A percentile compares a stretch with the other conserved stretches of the same genome.
Evolutionary conservation across 2,797 vertebrate species (phyloP).

Genomic region (Geotrypetes seraphini): DNA sequence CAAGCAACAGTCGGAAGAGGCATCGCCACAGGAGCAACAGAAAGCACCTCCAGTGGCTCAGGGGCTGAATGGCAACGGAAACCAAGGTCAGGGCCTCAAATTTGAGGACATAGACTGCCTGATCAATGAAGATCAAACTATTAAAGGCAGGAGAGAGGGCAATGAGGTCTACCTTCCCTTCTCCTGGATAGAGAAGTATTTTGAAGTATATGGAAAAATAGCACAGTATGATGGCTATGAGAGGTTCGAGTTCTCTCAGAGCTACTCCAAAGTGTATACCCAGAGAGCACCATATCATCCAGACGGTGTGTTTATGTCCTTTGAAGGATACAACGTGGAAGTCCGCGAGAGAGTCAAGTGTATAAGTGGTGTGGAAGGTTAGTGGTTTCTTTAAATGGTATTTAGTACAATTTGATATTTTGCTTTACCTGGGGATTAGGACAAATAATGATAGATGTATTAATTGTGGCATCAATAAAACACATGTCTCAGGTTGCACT

Average conservation of each 20-base stretch:
- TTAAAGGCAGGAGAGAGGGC: conserved; percentile 81
- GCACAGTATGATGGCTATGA: conserved; percentile 83
- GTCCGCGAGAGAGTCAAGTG: conserved; percentile 93
- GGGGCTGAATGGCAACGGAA: conserved; percentile 24
- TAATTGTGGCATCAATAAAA: no score
- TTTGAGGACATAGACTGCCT: conserved; percentile 95
- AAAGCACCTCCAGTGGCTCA: conserved; percentile 72
- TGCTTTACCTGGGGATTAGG: no score
- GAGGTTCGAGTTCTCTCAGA: conserved; percentile 94
- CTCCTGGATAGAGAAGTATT: conserved; percentile 91
- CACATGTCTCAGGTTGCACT: no score
- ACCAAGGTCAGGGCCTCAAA: conserved; percentile 52
- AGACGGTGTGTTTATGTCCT: conserved; percentile 95
- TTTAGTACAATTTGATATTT: no score
- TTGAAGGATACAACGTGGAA: conserved; percentile 96
- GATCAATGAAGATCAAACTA: conserved; percentile 84
- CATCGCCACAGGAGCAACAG: conserved; percentile 53
- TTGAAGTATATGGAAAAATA: conserved; percentile 89
- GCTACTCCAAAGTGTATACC: conserved; percentile 90
- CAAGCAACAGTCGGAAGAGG: conserved; percentile 66
- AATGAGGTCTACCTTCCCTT: conserved; percentile 86
- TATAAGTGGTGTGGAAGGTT: conserved; percentile 94
- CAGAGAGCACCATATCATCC: conserved; percentile 88
- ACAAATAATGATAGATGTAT: no score
- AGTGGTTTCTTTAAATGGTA: no score